phyloP scores from a whole-genome alignment of 2,888 invertebrate genomes.

The Acleris cristana region DNA sequence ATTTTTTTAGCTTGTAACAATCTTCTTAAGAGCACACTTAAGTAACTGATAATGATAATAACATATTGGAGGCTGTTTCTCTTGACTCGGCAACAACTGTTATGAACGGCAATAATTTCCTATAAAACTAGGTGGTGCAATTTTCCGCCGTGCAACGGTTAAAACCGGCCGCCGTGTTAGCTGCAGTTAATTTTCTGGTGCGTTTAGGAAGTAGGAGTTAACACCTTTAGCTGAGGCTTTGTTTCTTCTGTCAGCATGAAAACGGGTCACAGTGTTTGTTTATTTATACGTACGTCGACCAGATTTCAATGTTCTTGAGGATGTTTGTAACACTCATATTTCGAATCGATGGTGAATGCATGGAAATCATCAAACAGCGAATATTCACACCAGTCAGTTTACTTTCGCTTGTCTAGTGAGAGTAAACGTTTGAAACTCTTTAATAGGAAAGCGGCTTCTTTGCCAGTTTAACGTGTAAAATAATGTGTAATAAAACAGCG shows the following conservation, averaged over 20 bases:
- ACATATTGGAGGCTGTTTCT: background rate
- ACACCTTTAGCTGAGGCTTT: conserved; percentile 1
- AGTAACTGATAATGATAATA: conserved; percentile 32
- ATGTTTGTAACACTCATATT: conserved; percentile 12
- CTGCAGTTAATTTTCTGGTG: conserved; percentile 41
- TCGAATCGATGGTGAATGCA: conserved; percentile 30
- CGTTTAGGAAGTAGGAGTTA: conserved; percentile 34
- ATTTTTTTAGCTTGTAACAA: too few relatives aligned
- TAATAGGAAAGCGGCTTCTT: conserved; percentile 55
- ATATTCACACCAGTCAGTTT: conserved; percentile 50
- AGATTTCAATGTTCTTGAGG: too few relatives aligned
- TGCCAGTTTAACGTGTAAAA: conserved; percentile 56
- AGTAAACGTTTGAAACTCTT: conserved; percentile 54
- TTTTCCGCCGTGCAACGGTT: conserved; percentile 54
- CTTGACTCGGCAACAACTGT: conserved; percentile 43
- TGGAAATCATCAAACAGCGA: conserved; percentile 38
- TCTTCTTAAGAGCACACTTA: background rate
- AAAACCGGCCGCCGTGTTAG: conserved; percentile 47
- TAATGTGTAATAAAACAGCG: conserved; percentile 20
- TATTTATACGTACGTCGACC: too few relatives aligned
- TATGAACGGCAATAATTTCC: conserved; percentile 62
- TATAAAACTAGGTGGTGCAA: conserved; percentile 61
- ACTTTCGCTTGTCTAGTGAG: conserved; percentile 71
- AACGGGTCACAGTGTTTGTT: too few relatives aligned
- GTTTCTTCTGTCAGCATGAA: background rate